A percentile compares a stretch with the other conserved stretches of the same genome.
phyloP scores from a whole-genome alignment of 1,140 invertebrate species.

The Eufriesea mexicana region DNA sequence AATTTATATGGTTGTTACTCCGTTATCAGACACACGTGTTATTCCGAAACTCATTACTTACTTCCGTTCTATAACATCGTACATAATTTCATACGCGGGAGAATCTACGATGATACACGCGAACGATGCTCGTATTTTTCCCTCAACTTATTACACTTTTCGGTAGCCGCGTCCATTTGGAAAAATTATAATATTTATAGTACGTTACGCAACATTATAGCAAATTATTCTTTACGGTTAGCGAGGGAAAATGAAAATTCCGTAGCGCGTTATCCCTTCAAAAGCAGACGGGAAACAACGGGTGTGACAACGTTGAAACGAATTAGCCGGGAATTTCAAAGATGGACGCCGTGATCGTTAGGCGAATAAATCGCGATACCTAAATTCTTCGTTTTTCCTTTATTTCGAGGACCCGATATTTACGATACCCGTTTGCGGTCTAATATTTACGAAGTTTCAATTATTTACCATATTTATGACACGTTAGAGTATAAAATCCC shows the following conservation, averaged over 20 bases:
- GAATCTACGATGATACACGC: background rate
- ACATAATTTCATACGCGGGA: background rate
- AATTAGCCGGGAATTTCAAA: no score
- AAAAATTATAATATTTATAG: background rate
- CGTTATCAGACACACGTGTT: background rate
- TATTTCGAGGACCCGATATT: no score
- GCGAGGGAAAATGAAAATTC: background rate
- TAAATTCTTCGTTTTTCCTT: no score
- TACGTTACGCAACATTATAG: background rate
- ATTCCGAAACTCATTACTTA: background rate
- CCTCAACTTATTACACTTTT: background rate
- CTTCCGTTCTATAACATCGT: background rate
- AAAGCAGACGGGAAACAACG: background rate
- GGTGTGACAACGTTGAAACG: no score
- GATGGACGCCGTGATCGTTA: no score
- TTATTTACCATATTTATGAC: no score
- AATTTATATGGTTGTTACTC: background rate
- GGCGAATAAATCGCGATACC: no score
- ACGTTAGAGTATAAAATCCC: slow-evolving; percentile 5
- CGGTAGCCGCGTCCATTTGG: background rate
- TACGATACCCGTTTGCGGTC: no score
- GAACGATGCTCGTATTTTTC: background rate
- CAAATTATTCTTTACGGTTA: slow-evolving; percentile 7
- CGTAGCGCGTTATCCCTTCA: background rate
- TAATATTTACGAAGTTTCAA: no score